These are phyloP conservation scores for Platypus cylindrus DNA, from an alignment of 2,888 invertebrate genomes.

Conservation along the genomic window DNA sequence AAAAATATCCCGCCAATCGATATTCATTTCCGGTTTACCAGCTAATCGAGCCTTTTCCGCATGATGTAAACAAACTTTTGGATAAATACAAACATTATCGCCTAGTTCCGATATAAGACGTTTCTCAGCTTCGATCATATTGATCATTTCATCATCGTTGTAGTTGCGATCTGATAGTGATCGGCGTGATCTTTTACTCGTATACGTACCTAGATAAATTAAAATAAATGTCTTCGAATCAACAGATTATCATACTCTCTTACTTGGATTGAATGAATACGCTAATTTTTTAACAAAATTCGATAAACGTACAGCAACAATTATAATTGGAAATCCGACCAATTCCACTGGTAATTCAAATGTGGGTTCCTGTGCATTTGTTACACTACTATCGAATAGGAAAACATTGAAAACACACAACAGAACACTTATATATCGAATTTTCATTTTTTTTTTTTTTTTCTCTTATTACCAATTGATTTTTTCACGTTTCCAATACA, in stretches of 20 bases:
- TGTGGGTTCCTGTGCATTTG: conserved; percentile 35
- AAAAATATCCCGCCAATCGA: conserved; percentile 67
- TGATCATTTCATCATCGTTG: conserved; percentile 45
- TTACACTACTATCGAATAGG: too few relatives aligned
- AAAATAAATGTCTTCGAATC: not conserved
- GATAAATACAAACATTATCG: conserved; percentile 63
- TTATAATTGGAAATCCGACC: conserved; percentile 72
- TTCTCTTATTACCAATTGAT: too few relatives aligned
- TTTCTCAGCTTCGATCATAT: conserved; percentile 65
- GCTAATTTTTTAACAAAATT: conserved; percentile 75
- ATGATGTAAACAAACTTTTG: conserved; percentile 62
- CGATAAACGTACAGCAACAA: conserved; percentile 61
- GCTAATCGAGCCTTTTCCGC: conserved; percentile 43
- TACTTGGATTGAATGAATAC: conserved; percentile 73
- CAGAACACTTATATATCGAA: too few relatives aligned
- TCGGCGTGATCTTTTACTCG: conserved; percentile 50
- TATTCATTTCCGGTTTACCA: conserved; percentile 30
- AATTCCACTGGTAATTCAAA: conserved; percentile 76
- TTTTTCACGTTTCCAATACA: too few relatives aligned
- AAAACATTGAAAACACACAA: too few relatives aligned
- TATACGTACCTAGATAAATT: conserved; percentile 55
- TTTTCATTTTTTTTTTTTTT: too few relatives aligned
- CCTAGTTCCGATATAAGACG: conserved; percentile 66
- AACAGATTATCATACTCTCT: conserved; percentile 25
- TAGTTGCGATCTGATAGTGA: conserved; percentile 34